A percentile compares a stretch with the other conserved stretches of the same genome.
phyloP scores from a whole-genome alignment of 2,797 vertebrate genomes.

The Syncerus caffer region DNA sequence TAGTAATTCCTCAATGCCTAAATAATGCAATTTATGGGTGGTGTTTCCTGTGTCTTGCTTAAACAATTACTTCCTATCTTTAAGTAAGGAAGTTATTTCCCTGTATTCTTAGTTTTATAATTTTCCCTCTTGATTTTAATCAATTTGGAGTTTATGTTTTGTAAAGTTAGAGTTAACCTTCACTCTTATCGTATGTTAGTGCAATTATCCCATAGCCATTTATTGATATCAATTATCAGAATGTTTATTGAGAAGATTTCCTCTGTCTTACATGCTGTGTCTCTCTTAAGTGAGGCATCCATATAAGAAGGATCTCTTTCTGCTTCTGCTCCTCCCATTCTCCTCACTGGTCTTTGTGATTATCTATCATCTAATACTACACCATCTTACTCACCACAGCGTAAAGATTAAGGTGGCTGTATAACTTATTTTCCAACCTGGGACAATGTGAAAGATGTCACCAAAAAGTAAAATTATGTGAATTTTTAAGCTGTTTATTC shows the following conservation, averaged over 20 bases:
- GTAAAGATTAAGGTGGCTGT: background rate
- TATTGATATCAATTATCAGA: background rate
- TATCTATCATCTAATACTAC: background rate
- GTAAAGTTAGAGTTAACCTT: background rate
- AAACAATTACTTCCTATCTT: background rate
- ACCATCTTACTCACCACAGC: background rate
- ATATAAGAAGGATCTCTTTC: background rate
- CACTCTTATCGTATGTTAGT: background rate
- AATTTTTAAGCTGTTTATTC: background rate
- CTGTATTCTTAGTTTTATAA: background rate
- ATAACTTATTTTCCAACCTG: background rate
- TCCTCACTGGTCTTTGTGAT: background rate
- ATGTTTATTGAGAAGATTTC: background rate
- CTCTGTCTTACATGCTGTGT: background rate
- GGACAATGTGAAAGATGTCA: background rate
- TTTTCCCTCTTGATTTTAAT: background rate
- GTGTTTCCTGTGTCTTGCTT: background rate
- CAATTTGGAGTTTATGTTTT: background rate
- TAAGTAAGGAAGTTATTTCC: background rate
- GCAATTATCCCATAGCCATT: background rate
- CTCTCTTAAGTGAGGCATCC: background rate
- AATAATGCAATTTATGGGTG: background rate
- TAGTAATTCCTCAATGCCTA: background rate
- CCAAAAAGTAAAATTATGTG: background rate
- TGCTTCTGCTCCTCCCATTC: background rate